phyloP scores from a whole-genome alignment of 2,113 vertebrate species.

The Vicugna pacos region DNA sequence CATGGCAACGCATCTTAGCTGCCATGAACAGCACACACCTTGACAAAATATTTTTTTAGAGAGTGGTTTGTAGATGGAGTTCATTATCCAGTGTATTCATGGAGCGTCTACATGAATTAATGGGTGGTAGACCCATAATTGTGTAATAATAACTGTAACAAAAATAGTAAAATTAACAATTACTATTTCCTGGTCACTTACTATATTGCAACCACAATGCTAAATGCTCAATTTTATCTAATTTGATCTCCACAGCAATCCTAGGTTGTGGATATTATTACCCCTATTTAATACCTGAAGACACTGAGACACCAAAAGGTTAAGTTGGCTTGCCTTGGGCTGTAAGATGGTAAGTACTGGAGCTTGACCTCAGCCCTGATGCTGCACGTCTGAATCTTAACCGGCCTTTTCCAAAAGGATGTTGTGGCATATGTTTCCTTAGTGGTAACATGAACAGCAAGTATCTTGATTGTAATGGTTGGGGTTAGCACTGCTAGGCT shows the following conservation, averaged over 20 bases:
- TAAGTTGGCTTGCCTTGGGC: neutral
- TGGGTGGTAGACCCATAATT: slow-evolving; percentile 50
- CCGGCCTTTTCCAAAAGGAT: neutral
- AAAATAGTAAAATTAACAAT: slow-evolving; percentile 64
- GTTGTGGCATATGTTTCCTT: neutral
- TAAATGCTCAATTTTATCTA: neutral
- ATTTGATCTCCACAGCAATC: neutral
- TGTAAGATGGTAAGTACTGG: neutral
- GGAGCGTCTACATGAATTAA: slow-evolving; percentile 61
- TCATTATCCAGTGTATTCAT: slow-evolving; percentile 57
- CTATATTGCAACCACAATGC: neutral
- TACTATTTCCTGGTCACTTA: slow-evolving; percentile 31
- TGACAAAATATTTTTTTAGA: slow-evolving; percentile 74
- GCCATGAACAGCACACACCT: slow-evolving; percentile 62
- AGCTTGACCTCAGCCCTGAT: neutral
- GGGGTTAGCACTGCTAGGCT: neutral
- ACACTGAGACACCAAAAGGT: neutral
- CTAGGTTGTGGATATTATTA: neutral
- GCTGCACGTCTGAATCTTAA: neutral
- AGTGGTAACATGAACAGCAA: too few species aligned
- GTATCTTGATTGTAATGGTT: neutral
- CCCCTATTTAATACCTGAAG: neutral
- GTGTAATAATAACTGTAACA: slow-evolving; percentile 37
- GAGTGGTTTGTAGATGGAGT: slow-evolving; percentile 68
- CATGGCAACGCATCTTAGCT: slow-evolving; percentile 74